Conservation (phyloP, 2,888 invertebrate genomes). For the Synanthedon vespiformis region DNA sequence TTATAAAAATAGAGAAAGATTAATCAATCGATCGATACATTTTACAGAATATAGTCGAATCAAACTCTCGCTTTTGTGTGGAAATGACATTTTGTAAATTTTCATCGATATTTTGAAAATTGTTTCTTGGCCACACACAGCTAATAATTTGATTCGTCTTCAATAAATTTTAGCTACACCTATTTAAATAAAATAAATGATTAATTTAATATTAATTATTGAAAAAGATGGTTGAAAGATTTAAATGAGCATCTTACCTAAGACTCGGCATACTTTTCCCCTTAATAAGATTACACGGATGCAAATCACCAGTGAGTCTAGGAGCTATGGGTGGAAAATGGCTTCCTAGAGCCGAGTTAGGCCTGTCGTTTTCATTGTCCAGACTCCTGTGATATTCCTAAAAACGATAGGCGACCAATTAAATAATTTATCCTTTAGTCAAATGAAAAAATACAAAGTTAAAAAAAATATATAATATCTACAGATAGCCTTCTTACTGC, state of each 20-base stretch:
- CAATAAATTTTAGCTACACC: too few species aligned
- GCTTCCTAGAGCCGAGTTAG: conserved; percentile 77
- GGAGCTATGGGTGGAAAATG: conserved; percentile 73
- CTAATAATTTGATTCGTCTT: too few species aligned
- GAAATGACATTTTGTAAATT: too few species aligned
- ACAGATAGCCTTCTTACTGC: conserved; percentile 75
- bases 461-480: conserved; percentile 32
- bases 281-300: conserved; percentile 81
- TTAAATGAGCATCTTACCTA: conserved; percentile 73
- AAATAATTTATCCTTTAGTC: background rate
- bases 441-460: conserved; percentile 14
- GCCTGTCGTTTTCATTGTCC: conserved; percentile 82
- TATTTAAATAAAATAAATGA: background rate
- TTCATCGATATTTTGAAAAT: too few species aligned
- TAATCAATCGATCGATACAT: too few species aligned
- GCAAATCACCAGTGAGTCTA: conserved; percentile 58
- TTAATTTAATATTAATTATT: background rate
- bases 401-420: conserved; percentile 10
- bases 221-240: background rate
- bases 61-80: too few species aligned
- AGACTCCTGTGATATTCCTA: conserved; percentile 87
- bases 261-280: conserved; percentile 97
- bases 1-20: too few species aligned
- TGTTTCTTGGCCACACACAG: too few species aligned
- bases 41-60: too few species aligned